Base-by-base conservation (phyloP, 2,888 invertebrate genomes). In the Ischnura elegans region DNA sequence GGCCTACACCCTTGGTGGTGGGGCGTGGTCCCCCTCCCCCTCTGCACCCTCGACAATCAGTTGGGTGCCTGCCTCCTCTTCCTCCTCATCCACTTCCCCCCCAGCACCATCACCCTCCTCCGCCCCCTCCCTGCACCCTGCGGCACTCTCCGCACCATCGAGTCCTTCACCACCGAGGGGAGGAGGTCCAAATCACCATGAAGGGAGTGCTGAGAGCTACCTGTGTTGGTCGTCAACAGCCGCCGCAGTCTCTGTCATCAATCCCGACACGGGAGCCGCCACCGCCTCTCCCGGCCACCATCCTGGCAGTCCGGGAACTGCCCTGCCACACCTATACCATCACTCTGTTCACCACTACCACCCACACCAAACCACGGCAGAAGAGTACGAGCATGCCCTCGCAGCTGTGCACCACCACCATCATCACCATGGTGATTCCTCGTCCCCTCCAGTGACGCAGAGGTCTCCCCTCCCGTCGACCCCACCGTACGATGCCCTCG, bases 401-500 rank as follows among this genome's bases (percentile, higher is more conserved):
- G 66, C 66, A 13, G 87, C 93, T 13, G 87, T 93, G 51, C 90
- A 47, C 51, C 87, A 93, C 45, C 87, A 93, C 21, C 93, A 87
- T 19, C 87, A 87, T 43, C 66, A 86, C 42, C 47, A 86, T 42
- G 87, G 87, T 0, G 87, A 84, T 42, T 93, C 93, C 45, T 85
- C 84, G 8, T 85, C 93, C 25, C 93, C 66, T 21, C 47, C 93
- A 36, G 87, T 93, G 47, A 36, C 86, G 13, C 85, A 85, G 29
- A 87, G 61, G 47, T 86, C 86, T 43, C 86, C 93, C 0, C 55
- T 86, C 3, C 86, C 93, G 6, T 87, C 85, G 10, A 86, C 93
- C 13, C 93, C 93, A 5, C 93, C 93, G 2, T 87, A 93, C 46
- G 87, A 93, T 93, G 51, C 93, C 0, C 86, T 93, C 21, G 93